Percentiles rank a stretch among this genome's conserved stretches.
These are phyloP conservation scores for Sciurus vulgaris DNA, from an alignment of 2,797 vertebrate genomes.

Conservation along the genomic window DNA sequence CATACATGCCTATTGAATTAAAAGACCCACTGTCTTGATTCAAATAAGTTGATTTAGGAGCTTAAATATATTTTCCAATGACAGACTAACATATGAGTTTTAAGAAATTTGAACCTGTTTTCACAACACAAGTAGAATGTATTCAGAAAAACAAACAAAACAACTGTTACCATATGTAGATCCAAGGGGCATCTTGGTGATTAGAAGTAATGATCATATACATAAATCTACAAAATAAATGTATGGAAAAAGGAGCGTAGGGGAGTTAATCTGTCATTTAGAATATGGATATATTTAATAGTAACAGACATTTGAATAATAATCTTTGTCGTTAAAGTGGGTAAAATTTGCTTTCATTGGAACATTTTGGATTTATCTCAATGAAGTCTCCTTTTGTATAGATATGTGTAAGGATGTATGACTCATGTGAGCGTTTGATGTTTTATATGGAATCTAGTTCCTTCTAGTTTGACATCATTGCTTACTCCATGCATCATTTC, in stretches of 20 bases:
- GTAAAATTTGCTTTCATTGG: neutral
- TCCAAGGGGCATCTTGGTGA: neutral
- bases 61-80: neutral
- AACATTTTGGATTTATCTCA: neutral
- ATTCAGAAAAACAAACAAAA: neutral
- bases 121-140: neutral
- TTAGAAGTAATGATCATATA: neutral
- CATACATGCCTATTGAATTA: neutral
- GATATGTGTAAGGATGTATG: too few species aligned
- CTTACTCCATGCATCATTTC: neutral
- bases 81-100: neutral
- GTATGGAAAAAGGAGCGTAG: neutral
- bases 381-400: neutral
- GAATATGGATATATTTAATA: neutral
- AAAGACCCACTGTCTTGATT: neutral
- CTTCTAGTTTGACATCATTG: neutral
- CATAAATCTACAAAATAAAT: neutral
- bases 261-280: neutral
- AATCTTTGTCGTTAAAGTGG: neutral
- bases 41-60: neutral
- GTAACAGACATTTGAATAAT: neutral
- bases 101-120: neutral
- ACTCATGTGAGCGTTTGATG: neutral
- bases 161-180: neutral
- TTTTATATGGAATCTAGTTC: neutral